These are phyloP conservation scores for Tethya wilhelma DNA, from an alignment of 37 sponge, comb jelly and placozoan species.

Conservation along the genomic window DNA sequence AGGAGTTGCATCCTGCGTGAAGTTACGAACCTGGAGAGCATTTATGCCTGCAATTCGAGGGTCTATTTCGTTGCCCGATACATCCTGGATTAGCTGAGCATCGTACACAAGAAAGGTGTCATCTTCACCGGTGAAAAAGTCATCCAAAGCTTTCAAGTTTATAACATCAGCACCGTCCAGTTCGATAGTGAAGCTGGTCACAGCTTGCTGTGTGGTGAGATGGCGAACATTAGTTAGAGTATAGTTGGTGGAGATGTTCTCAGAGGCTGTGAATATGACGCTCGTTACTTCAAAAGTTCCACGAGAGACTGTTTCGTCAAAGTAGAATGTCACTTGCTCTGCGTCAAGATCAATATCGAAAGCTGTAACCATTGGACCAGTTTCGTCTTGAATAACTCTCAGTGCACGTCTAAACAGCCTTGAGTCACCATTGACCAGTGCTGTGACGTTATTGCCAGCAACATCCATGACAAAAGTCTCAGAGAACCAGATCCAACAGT, in stretches of 20 bases:
- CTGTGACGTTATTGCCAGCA: slow-evolving; percentile 56
- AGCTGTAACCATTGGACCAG: slow-evolving; percentile 39
- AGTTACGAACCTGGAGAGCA: slow-evolving; percentile 50
- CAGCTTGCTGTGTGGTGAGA: slow-evolving; percentile 1
- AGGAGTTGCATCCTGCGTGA: slow-evolving; percentile 48
- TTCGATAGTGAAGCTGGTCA: slow-evolving; percentile 48
- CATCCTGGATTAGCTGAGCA: slow-evolving; percentile 41
- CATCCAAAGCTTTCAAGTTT: slow-evolving; percentile 65
- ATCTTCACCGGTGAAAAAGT: slow-evolving; percentile 58
- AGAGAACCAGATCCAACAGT: slow-evolving; percentile 75
- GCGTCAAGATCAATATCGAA: slow-evolving; percentile 59
- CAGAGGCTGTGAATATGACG: slow-evolving; percentile 38
- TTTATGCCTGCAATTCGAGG: slow-evolving; percentile 33
- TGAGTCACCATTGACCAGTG: slow-evolving; percentile 24
- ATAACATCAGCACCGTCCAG: slow-evolving; percentile 35
- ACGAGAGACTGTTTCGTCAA: slow-evolving; percentile 63
- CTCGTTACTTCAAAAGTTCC: slow-evolving; percentile 8
- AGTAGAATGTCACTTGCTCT: slow-evolving; percentile 50
- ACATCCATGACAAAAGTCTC: slow-evolving; percentile 57
- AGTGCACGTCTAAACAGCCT: slow-evolving; percentile 7
- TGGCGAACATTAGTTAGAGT: slow-evolving; percentile 32
- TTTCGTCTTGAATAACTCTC: slow-evolving; percentile 42
- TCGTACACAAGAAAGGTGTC: slow-evolving; percentile 67
- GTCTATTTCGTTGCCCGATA: slow-evolving; percentile 19
- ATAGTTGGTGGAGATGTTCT: slow-evolving; percentile 27